These are phyloP conservation scores for Poeciliopsis prolifica DNA, from an alignment of 2,113 vertebrate species.

Conservation along the genomic window DNA sequence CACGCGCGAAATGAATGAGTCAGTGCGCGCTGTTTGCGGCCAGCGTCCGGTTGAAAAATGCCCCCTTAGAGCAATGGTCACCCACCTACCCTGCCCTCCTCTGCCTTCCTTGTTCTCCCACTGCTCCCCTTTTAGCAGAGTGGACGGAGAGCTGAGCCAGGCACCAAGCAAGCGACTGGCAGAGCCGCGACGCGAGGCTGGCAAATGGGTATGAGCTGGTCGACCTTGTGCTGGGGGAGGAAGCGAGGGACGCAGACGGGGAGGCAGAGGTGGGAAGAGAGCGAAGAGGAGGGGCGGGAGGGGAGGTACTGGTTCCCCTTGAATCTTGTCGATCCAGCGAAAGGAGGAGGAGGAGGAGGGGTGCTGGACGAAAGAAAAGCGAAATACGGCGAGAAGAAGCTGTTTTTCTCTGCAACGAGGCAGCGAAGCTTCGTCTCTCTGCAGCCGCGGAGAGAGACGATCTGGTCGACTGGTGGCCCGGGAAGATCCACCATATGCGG, in stretches of 20 bases:
- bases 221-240: slow-evolving; percentile 69
- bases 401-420: slow-evolving; percentile 64
- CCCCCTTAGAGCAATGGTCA: slow-evolving; percentile 30
- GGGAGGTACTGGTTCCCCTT: slow-evolving; percentile 45
- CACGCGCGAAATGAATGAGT: slow-evolving; percentile 40
- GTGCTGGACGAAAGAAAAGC: slow-evolving; percentile 49
- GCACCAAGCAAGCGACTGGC: slow-evolving; percentile 49
- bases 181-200: slow-evolving; percentile 44
- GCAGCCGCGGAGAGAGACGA: not conserved
- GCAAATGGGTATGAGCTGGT: slow-evolving; percentile 62
- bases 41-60: slow-evolving; percentile 63
- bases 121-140: slow-evolving; percentile 12
- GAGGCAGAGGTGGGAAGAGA: slow-evolving; percentile 22
- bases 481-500: slow-evolving; percentile 48
- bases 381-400: slow-evolving; percentile 55
- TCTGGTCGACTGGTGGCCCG: slow-evolving; percentile 35
- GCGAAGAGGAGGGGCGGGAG: not conserved
- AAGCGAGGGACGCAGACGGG: slow-evolving; percentile 58
- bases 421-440: slow-evolving; percentile 22
- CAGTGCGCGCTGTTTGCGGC: slow-evolving; percentile 18
- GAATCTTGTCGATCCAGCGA: slow-evolving; percentile 54
- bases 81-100: slow-evolving; percentile 6
- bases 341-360: slow-evolving; percentile 30
- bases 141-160: slow-evolving; percentile 36
- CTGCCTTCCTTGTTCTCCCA: not conserved